Conservation (phyloP, 1,140 invertebrate species). For the Lordiphosa stackelbergi region DNA sequence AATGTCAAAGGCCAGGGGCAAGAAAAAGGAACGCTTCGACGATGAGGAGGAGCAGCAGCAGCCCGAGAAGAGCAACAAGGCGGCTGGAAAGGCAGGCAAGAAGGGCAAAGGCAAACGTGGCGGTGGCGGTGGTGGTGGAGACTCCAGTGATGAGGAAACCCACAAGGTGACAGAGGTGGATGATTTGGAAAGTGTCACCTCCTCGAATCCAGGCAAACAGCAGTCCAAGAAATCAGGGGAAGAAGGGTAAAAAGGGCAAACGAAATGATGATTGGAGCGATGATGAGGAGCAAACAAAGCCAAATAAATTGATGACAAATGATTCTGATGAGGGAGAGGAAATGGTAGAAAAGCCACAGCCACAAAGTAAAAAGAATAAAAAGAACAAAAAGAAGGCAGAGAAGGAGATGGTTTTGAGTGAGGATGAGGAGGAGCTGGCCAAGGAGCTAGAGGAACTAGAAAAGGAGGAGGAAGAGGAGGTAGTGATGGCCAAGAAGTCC, state of each 20-base stretch:
- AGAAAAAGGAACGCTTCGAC: slow-evolving; percentile 81
- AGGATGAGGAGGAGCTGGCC: slow-evolving; percentile 40
- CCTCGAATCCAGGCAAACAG: slow-evolving; percentile 80
- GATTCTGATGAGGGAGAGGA: slow-evolving; percentile 25
- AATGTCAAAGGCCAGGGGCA: slow-evolving; percentile 80
- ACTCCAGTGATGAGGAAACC: slow-evolving; percentile 62
- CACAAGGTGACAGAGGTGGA: slow-evolving; percentile 71
- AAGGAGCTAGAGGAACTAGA: slow-evolving; percentile 17
- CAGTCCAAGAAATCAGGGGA: slow-evolving; percentile 41
- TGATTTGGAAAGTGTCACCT: slow-evolving; percentile 77
- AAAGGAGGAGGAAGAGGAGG: slow-evolving; percentile 22
- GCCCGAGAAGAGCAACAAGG: slow-evolving; percentile 46
- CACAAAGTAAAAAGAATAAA: slow-evolving; percentile 69
- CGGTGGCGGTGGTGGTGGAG: slow-evolving; percentile 29
- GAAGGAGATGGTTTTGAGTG: slow-evolving; percentile 37
- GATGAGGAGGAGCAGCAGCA: slow-evolving; percentile 79
- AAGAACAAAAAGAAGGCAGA: slow-evolving; percentile 69
- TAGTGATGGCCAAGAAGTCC: slow-evolving; percentile 43
- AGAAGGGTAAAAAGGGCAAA: slow-evolving; percentile 70
- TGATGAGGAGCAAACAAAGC: slow-evolving; percentile 71
- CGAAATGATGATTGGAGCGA: slow-evolving; percentile 69
- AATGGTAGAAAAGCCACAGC: slow-evolving; percentile 5
- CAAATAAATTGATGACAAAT: slow-evolving; percentile 59
- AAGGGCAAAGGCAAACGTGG: slow-evolving; percentile 68
- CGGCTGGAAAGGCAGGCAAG: slow-evolving; percentile 54